Evolutionary conservation across 2,797 vertebrate species (phyloP).

Genomic region (Cynodonichthys magdalenae): DNA sequence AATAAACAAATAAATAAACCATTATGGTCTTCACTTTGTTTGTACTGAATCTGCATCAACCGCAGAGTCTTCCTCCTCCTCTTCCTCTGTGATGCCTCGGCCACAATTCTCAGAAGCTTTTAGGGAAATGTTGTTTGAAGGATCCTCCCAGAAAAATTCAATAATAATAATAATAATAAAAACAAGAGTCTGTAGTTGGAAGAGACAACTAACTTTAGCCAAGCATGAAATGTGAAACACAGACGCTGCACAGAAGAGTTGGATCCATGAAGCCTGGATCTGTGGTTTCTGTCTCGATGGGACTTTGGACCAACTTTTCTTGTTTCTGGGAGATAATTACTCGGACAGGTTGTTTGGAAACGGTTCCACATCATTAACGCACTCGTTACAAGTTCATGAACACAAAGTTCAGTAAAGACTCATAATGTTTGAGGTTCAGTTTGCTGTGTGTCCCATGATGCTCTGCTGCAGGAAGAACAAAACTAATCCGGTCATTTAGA

Average conservation of each 20-base stretch:
- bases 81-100: not conserved
- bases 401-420: no score
- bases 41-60: constrained; percentile 3
- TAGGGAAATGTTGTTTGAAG: not conserved
- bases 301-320: constrained; percentile 9
- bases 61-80: not conserved
- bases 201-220: constrained; percentile 1
- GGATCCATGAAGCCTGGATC: not conserved
- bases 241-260: not conserved
- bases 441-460: no score
- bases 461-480: no score
- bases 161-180: not conserved
- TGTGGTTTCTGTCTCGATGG: constrained; percentile 4
- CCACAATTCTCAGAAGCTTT: constrained; percentile 11
- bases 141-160: not conserved
- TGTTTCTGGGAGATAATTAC: constrained; percentile 8
- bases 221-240: constrained; percentile 7
- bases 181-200: not conserved
- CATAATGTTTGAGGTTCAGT: no score
- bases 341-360: not conserved
- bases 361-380: not conserved
- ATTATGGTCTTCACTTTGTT: not conserved
- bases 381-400: not conserved
- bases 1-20: not conserved
- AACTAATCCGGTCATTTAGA: no score